A percentile compares a stretch with the other conserved stretches of the same genome.
These are phyloP conservation scores for Reticulitermes speratus DNA, from an alignment of 1,140 invertebrate species.

Conservation along the genomic window DNA sequence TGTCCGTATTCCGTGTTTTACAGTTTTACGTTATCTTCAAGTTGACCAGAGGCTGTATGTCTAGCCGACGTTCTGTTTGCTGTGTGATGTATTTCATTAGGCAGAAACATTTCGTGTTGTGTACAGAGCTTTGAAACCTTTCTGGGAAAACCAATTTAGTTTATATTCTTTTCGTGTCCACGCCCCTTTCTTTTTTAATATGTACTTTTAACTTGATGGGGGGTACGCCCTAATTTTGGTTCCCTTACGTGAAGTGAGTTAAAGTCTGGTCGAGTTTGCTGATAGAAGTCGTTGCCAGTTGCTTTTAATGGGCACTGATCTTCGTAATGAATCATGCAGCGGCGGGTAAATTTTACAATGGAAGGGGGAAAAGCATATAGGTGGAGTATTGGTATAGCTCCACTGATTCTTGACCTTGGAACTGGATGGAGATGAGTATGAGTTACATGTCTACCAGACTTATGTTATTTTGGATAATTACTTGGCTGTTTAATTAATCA, in stretches of 20 bases:
- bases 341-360: not conserved
- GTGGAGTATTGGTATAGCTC: too few species aligned
- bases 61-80: too few species aligned
- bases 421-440: too few species aligned
- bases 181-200: slow-evolving; percentile 5
- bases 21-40: too few species aligned
- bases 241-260: not conserved
- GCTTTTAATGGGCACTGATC: not conserved
- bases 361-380: not conserved
- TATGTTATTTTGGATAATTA: too few species aligned
- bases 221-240: not conserved
- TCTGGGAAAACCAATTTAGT: not conserved
- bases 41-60: too few species aligned
- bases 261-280: not conserved
- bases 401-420: too few species aligned
- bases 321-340: not conserved
- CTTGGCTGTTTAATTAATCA: too few species aligned
- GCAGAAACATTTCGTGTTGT: not conserved
- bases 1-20: too few species aligned
- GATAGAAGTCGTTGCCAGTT: not conserved
- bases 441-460: too few species aligned
- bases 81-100: not conserved
- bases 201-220: not conserved
- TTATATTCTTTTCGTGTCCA: not conserved
- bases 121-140: not conserved